Evolutionary conservation across 2,888 invertebrate genomes (phyloP).

Genomic region (Parapristionchus giblindavisi): DNA sequence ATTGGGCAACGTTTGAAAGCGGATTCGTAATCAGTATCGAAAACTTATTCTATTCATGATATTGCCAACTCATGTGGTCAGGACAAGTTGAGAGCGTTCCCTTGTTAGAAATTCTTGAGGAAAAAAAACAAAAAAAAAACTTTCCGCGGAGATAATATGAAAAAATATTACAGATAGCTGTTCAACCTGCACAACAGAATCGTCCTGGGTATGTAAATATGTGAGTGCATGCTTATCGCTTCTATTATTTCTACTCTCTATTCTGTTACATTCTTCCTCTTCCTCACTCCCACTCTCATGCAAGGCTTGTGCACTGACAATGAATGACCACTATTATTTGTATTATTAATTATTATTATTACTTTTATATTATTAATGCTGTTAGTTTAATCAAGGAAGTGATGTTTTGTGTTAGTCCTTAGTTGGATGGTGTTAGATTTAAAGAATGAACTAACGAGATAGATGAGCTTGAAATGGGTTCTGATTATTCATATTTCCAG

Average conservation of each 20-base stretch:
- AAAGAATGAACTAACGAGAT: not conserved
- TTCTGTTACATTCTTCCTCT: constrained; percentile 32
- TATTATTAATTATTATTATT: not conserved
- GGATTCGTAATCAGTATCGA: no score
- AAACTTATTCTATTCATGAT: no score
- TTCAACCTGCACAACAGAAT: constrained; percentile 2
- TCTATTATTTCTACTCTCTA: no score
- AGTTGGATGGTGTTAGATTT: not conserved
- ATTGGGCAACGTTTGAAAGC: no score
- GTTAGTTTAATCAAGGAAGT: no score
- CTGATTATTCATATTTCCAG: not conserved
- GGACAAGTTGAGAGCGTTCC: no score
- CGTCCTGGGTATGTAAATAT: constrained; percentile 37
- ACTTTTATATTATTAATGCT: no score
- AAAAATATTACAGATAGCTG: constrained; percentile 5
- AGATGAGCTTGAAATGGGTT: not conserved
- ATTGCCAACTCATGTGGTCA: no score
- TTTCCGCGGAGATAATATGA: no score
- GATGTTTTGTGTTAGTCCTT: no score
- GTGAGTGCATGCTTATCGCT: constrained; percentile 34
- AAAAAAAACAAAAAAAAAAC: no score
- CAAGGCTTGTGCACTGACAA: not conserved
- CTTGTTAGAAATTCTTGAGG: no score
- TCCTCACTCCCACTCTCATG: not conserved
- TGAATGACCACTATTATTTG: not conserved